Percentiles rank a stretch among this genome's conserved stretches.
Conservation (phyloP, 2,888 invertebrate species). For the Brassicogethes aeneus region DNA sequence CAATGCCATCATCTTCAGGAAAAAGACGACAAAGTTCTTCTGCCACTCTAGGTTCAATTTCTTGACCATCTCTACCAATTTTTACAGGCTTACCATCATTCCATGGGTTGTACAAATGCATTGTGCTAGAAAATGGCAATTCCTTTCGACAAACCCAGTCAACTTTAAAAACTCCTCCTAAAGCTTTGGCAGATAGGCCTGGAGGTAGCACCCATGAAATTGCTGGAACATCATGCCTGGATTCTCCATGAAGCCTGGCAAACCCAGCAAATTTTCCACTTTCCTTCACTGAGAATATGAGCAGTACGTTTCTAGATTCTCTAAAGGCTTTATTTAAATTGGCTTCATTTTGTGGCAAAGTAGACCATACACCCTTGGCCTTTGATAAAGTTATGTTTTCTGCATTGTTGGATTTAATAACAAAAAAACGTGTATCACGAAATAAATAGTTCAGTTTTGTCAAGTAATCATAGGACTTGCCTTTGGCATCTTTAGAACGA, state of each 20-base stretch:
- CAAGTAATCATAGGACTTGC: conserved; percentile 74
- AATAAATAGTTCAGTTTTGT: conserved; percentile 90
- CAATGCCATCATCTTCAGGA: conserved; percentile 85
- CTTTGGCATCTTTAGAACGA: conserved; percentile 38
- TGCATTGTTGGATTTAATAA: conserved; percentile 96
- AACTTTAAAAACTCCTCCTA: conserved; percentile 92
- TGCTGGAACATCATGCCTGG: conserved; percentile 80
- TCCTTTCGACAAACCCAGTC: conserved; percentile 97
- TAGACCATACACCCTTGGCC: conserved; percentile 95
- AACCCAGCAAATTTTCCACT: conserved; percentile 94
- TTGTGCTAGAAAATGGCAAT: conserved; percentile 82
- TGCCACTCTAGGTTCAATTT: conserved; percentile 93
- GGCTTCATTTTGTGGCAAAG: conserved; percentile 92
- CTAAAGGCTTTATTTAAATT: conserved; percentile 91
- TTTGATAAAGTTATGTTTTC: conserved; percentile 94
- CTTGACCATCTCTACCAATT: conserved; percentile 98
- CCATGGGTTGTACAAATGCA: conserved; percentile 94
- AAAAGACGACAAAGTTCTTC: conserved; percentile 91
- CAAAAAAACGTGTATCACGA: conserved; percentile 87
- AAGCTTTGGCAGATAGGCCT: conserved; percentile 82
- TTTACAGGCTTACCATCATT: conserved; percentile 98
- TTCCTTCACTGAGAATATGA: conserved; percentile 96
- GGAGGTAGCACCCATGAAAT: conserved; percentile 93
- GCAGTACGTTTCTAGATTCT: conserved; percentile 86
- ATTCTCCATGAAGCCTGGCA: conserved; percentile 82